A percentile compares a stretch with the other conserved stretches of the same genome.
Evolutionary conservation across 2,888 invertebrate genomes (phyloP).

Genomic region (Thalpophila matura): DNA sequence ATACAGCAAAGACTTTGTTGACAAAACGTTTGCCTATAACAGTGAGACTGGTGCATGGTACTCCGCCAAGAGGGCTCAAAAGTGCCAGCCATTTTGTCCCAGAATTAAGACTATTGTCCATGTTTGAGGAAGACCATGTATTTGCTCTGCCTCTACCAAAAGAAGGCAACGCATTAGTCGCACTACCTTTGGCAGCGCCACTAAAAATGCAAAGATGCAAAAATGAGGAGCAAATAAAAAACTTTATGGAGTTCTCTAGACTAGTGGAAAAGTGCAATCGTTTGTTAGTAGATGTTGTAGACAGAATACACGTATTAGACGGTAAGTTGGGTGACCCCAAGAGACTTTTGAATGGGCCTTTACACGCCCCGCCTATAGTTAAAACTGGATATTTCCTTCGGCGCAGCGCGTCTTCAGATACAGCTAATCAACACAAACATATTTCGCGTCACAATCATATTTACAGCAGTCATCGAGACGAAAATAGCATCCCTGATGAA

Average conservation of each 20-base stretch:
- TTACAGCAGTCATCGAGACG: slow-evolving; percentile 91
- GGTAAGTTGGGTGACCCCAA: slow-evolving; percentile 94
- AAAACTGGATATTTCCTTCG: slow-evolving; percentile 94
- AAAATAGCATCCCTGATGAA: slow-evolving; percentile 94
- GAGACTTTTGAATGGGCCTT: slow-evolving; percentile 83
- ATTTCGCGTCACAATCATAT: slow-evolving; percentile 88
- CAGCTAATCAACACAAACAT: slow-evolving; percentile 91
- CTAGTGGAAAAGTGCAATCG: slow-evolving; percentile 95
- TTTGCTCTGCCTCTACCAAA: slow-evolving; percentile 96
- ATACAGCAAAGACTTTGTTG: slow-evolving; percentile 96
- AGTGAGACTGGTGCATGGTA: slow-evolving; percentile 97
- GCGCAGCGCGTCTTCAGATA: slow-evolving; percentile 95
- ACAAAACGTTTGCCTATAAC: slow-evolving; percentile 97
- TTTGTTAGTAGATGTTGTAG: slow-evolving; percentile 94
- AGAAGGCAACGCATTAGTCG: slow-evolving; percentile 94
- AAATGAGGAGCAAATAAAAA: slow-evolving; percentile 95
- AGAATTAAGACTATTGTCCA: slow-evolving; percentile 95
- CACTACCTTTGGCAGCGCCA: slow-evolving; percentile 96
- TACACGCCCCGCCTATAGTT: slow-evolving; percentile 85
- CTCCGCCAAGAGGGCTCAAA: slow-evolving; percentile 95
- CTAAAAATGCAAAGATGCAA: slow-evolving; percentile 95
- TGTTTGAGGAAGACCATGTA: slow-evolving; percentile 96
- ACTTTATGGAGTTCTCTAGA: slow-evolving; percentile 94
- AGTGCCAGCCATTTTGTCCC: slow-evolving; percentile 96
- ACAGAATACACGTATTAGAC: slow-evolving; percentile 95